Base-by-base conservation (phyloP, 2,888 invertebrate species). In the Harpagoxenus sublaevis region DNA sequence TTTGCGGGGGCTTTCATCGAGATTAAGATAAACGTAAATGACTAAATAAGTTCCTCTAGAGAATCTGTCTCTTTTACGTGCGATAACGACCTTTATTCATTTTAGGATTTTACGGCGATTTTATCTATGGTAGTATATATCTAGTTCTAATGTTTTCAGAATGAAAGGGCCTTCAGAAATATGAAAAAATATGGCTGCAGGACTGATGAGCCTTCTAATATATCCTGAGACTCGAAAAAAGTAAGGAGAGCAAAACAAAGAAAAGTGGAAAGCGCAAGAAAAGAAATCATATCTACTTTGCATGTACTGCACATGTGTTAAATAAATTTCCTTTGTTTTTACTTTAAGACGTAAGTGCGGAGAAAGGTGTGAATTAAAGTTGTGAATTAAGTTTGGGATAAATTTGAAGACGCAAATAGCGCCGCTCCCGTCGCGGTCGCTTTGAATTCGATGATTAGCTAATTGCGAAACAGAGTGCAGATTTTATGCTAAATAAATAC, bases 401-500 rank as follows among this genome's bases (percentile, higher is more conserved):
- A 60, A 45, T 74, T 74, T 66, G 9, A 12, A 23, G 15, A 74
- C n/a, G 28, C 23, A 3, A 73, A 10, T 31, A 23, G 23, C 23
- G 45, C 45, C n/a, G 45, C 3, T 48, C 2, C 9, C 15, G 45
- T 18, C 15, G 18, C 9, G 9, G 45, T 18, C 15, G 18, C 6
- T 51, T 70, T 70, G 12, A 73, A 73, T 63, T 48, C 35, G 15
- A 48, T 31, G 48, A 48, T 75, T 65, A 66, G 31, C 10, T 35
- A 75, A 75, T 51, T 65, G 35, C 18, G 48, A 75, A 35, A 71
- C 55, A 5, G 5, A 65, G 35, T 6, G 65, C 6, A 23, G 12
- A 66, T 31, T 68, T 68, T 35, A 66, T 66, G 42, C 42, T 73
- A 15, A 73, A 73, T 39, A 66, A 68, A 28, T 51, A 39, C 23